Conservation (phyloP, 2,888 invertebrate genomes). For the Endotricha flammealis region DNA sequence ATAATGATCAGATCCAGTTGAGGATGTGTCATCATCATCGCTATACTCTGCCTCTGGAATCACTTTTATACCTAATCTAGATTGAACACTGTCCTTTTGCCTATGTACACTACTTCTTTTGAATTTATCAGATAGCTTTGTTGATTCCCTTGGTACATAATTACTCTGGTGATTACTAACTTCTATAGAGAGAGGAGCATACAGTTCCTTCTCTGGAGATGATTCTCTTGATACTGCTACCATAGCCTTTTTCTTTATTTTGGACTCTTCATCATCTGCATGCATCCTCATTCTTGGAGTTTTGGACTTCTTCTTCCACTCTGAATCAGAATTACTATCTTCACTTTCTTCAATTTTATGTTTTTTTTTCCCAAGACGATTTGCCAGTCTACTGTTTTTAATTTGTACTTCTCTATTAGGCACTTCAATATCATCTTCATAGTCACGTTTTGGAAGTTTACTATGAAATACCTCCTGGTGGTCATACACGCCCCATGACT, state of each 20-base stretch:
- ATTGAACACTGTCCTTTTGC: conserved; percentile 39
- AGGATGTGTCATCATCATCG: conserved; percentile 48
- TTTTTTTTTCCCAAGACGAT: conserved; percentile 54
- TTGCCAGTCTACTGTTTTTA: conserved; percentile 59
- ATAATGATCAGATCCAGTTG: conserved; percentile 49
- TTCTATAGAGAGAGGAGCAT: conserved; percentile 65
- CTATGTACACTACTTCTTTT: conserved; percentile 33
- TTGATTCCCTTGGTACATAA: conserved; percentile 43
- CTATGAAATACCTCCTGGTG: conserved; percentile 74
- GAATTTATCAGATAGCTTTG: conserved; percentile 61
- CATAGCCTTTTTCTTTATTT: conserved; percentile 50
- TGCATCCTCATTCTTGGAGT: conserved; percentile 90
- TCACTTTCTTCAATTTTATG: conserved; percentile 51
- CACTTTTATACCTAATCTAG: conserved; percentile 58
- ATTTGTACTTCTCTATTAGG: conserved; percentile 38
- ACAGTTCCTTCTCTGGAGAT: conserved; percentile 33
- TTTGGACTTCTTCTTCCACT: conserved; percentile 81
- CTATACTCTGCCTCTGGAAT: conserved; percentile 32
- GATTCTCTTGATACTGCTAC: conserved; percentile 29
- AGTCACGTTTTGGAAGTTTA: conserved; percentile 45
- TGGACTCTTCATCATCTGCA: conserved; percentile 90
- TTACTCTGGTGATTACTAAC: conserved; percentile 49
- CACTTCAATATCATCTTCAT: conserved; percentile 32
- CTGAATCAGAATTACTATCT: conserved; percentile 70
- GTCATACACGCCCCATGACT: conserved; percentile 83